Evolutionary conservation across 2,113 vertebrate species (phyloP).

Genomic region (Astatotilapia flaviijosephi): DNA sequence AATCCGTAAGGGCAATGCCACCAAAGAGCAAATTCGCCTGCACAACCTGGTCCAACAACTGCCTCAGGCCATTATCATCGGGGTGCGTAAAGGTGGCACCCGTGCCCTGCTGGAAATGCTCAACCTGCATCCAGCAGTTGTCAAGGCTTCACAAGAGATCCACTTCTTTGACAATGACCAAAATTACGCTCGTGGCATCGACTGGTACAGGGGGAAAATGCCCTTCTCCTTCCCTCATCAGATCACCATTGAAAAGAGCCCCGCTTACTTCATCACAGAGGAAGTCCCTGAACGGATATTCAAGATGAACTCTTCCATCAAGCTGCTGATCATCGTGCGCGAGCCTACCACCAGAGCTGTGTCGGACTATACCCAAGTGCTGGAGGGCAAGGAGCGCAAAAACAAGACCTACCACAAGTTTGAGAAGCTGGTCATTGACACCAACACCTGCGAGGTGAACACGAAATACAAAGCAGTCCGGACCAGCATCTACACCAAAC

Average conservation of each 20-base stretch:
- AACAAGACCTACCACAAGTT: slow-evolving; percentile 97
- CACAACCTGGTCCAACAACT: slow-evolving; percentile 90
- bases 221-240: slow-evolving; percentile 93
- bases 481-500: slow-evolving; percentile 96
- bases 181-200: slow-evolving; percentile 90
- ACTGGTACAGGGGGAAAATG: slow-evolving; percentile 96
- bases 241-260: slow-evolving; percentile 97
- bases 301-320: slow-evolving; percentile 96
- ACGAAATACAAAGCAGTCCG: slow-evolving; percentile 94
- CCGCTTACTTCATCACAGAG: slow-evolving; percentile 93
- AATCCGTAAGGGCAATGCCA: slow-evolving; percentile 82
- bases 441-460: slow-evolving; percentile 89
- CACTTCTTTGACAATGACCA: slow-evolving; percentile 96
- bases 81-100: slow-evolving; percentile 92
- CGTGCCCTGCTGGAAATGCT: slow-evolving; percentile 94
- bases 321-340: slow-evolving; percentile 90
- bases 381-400: slow-evolving; percentile 93
- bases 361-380: slow-evolving; percentile 96
- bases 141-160: slow-evolving; percentile 97
- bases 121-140: slow-evolving; percentile 90
- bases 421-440: slow-evolving; percentile 89
- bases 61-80: slow-evolving; percentile 93
- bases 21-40: slow-evolving; percentile 82
- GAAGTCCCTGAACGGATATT: slow-evolving; percentile 97
- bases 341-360: slow-evolving; percentile 93